Base-by-base conservation (phyloP, 2,113 vertebrate species). In the Austrofundulus limnaeus region DNA sequence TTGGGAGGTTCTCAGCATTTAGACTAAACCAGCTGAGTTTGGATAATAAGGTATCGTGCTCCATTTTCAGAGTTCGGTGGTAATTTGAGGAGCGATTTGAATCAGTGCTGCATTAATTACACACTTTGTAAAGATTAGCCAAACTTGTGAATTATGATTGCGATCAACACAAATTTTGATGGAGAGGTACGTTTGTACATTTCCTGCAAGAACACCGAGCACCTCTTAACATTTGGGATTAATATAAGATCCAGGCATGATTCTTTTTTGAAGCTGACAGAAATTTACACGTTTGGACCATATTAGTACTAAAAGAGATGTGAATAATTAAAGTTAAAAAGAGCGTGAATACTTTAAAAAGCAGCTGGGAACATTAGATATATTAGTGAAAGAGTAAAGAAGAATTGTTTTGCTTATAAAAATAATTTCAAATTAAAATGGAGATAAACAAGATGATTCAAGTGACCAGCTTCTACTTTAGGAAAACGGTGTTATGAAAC, bases 31-130 rank as follows among this genome's bases (percentile, higher is more conserved):
- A 66, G 48, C 50, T 10, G 39, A 69, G 41, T 42, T 31, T 31
- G 61, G 62, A 79, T 81, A 81, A 74, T 41, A 80, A 82, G 49
- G 63, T 60, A 47, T 53, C 3, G 0, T 53, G 62, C 54, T 67
- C 49, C 66, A 70, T 66, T 72, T 83, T 67, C 56, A 56, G 7
- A 9, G 45, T 80, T 56, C 70, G 77, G 54, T 53, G 52, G 51
- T 82, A 75, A 80, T 77, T 84, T 77, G 89, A 84, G 80, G 79
- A 87, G 78, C 49, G 85, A 88, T 88, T 78, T 69, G 72, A 85
- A 89, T 90, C 89, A 68, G 75, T 21, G 63, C 75, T 72, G 76
- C 85, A 85, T 87, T 90, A 89, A 90, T 91, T 88, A 82, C 87
- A 72, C 73, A 75, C 77, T 85, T 81, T 73, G 70, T 55, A 69